These are phyloP conservation scores for Cyanistes caeruleus DNA, from an alignment of 2,113 vertebrate species.

Conservation along the genomic window DNA sequence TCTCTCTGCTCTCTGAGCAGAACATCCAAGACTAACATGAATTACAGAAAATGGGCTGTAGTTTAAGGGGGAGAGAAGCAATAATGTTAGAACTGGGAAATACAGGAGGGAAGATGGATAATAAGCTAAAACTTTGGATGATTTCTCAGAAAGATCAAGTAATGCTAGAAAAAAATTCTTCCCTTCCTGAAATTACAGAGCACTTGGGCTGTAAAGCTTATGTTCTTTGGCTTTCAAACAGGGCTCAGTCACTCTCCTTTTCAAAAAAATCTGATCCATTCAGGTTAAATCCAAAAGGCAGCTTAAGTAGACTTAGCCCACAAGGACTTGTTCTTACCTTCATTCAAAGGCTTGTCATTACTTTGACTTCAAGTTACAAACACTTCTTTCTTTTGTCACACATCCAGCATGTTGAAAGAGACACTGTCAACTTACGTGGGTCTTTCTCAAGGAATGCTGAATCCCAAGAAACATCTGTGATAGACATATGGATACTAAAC, in stretches of 20 bases:
- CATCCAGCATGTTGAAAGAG: background rate
- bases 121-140: slow-evolving; percentile 19
- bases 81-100: slow-evolving; percentile 12
- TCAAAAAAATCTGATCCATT: background rate
- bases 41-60: background rate
- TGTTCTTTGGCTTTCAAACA: slow-evolving; percentile 8
- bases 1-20: slow-evolving; percentile 21
- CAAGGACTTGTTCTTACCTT: slow-evolving; percentile 25
- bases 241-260: background rate
- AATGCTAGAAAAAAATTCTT: background rate
- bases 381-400: slow-evolving; percentile 18
- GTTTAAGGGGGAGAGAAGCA: background rate
- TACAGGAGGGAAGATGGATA: slow-evolving; percentile 4
- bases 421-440: background rate
- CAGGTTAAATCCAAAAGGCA: slow-evolving; percentile 54
- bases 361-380: slow-evolving; percentile 39
- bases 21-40: slow-evolving; percentile 4
- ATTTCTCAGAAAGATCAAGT: slow-evolving; percentile 37
- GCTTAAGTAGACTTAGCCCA: slow-evolving; percentile 7
- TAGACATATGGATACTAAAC: background rate
- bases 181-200: slow-evolving; percentile 15
- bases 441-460: slow-evolving; percentile 21
- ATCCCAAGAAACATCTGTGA: background rate
- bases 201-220: background rate
- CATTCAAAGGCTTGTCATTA: background rate